Percentiles rank a stretch among this genome's conserved stretches.
phyloP scores from a whole-genome alignment of 2,113 vertebrate genomes.

The Noctilio leporinus region DNA sequence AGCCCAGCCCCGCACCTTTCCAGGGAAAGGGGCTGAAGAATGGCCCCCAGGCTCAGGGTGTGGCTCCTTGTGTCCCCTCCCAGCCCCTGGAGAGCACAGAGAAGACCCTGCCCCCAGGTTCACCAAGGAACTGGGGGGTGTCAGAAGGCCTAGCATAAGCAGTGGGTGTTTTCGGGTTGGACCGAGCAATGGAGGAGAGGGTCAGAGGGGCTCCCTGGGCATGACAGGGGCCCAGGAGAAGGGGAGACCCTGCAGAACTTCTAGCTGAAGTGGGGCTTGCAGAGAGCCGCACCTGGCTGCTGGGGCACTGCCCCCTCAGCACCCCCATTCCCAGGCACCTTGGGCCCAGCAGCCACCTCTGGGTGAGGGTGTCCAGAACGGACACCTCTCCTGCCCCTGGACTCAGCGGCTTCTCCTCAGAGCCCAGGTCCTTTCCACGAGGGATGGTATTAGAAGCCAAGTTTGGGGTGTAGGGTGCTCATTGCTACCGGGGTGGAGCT shows the following conservation, averaged over 20 bases:
- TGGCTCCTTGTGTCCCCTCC: too few species aligned
- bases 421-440: background rate
- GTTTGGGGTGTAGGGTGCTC: background rate
- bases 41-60: background rate
- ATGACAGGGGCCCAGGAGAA: background rate
- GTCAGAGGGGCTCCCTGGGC: background rate
- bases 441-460: background rate
- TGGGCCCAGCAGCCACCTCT: background rate
- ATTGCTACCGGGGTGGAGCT: accelerated
- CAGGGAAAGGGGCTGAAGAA: background rate
- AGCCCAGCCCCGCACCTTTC: background rate
- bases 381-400: background rate
- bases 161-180: background rate
- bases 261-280: background rate
- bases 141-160: background rate
- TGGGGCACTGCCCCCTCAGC: background rate
- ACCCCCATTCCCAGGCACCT: accelerated
- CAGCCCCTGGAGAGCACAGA: background rate
- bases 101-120: background rate
- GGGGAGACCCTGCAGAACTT: background rate
- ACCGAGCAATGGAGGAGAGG: background rate
- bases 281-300: too few species aligned
- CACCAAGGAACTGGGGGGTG: background rate
- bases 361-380: background rate
- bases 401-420: background rate